A percentile compares a stretch with the other conserved stretches of the same genome.
These are phyloP conservation scores for Ormyrus nitidulus DNA, from an alignment of 2,888 invertebrate genomes.

Conservation along the genomic window DNA sequence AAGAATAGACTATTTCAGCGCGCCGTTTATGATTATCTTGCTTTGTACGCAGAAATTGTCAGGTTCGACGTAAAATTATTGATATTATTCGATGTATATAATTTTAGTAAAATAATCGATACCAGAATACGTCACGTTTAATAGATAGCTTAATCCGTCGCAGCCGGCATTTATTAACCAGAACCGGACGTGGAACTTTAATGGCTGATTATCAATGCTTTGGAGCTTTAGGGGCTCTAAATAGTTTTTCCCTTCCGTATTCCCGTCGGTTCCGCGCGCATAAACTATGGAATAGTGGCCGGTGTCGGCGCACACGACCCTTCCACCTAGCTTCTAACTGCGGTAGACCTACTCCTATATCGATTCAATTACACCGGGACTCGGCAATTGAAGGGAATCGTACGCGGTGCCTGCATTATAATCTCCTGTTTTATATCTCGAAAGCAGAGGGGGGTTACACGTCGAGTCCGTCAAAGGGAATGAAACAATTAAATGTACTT, in stretches of 20 bases:
- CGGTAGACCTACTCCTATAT: constrained; percentile 22
- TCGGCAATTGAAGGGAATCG: constrained; percentile 35
- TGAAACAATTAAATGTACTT: too few relatives aligned
- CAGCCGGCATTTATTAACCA: too few relatives aligned
- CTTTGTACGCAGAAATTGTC: too few relatives aligned
- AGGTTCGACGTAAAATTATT: too few relatives aligned
- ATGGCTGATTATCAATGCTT: constrained; percentile 14
- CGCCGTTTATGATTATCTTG: too few relatives aligned
- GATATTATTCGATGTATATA: constrained; percentile 10
- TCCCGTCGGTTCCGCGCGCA: constrained; percentile 7
- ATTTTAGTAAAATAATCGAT: constrained; percentile 8
- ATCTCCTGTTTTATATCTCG: constrained; percentile 12
- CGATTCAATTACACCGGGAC: constrained; percentile 33
- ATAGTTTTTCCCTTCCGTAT: constrained; percentile 47
- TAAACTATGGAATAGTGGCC: constrained; percentile 32
- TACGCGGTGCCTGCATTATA: not conserved
- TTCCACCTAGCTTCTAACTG: constrained; percentile 11
- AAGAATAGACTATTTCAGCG: too few relatives aligned
- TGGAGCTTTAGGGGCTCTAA: constrained; percentile 29
- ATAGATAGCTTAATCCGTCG: not conserved
- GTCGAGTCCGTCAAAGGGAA: too few relatives aligned
- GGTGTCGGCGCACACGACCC: constrained; percentile 11
- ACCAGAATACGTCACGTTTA: not conserved
- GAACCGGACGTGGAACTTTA: too few relatives aligned
- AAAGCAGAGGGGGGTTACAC: not conserved